phyloP scores from a whole-genome alignment of 30 jellyfish, hydroid and myxozoan genomes.

The Aurelia coerulea region DNA sequence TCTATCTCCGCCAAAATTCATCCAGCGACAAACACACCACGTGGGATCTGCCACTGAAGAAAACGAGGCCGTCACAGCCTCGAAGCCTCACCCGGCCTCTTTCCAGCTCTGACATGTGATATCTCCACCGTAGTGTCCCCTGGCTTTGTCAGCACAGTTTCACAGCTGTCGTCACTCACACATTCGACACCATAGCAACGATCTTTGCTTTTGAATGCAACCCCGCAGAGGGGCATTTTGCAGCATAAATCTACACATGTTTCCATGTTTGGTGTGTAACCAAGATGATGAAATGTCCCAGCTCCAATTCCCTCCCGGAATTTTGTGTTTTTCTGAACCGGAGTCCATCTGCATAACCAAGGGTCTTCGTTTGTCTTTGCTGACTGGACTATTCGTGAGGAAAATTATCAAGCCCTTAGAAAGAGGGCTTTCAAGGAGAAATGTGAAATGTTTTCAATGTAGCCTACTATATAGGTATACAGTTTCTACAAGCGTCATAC shows the following conservation, averaged over 20 bases:
- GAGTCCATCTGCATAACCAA: conserved; percentile 91
- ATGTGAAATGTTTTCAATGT: too few species aligned
- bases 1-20: not conserved
- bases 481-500: too few species aligned
- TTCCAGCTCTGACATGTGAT: conserved; percentile 97
- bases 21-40: not conserved
- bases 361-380: conserved; percentile 68
- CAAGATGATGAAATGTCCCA: conserved; percentile 90
- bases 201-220: conserved; percentile 84
- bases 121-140: conserved; percentile 77
- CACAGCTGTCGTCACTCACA: conserved; percentile 88
- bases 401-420: conserved; percentile 52
- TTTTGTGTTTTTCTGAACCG: conserved; percentile 76
- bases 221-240: conserved; percentile 91
- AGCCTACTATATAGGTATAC: too few species aligned
- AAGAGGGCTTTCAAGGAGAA: conserved; percentile 1
- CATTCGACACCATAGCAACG: conserved; percentile 96
- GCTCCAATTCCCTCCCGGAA: conserved; percentile 90
- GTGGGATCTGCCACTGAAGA: conserved; percentile 39
- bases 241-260: conserved; percentile 94
- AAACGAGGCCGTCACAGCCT: conserved; percentile 13
- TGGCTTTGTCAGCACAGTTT: conserved; percentile 67
- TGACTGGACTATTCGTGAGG: conserved; percentile 52
- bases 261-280: conserved; percentile 93
- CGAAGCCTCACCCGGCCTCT: conserved; percentile 85